Conservation (phyloP, 2,113 vertebrate species). For the Pipa parva region DNA sequence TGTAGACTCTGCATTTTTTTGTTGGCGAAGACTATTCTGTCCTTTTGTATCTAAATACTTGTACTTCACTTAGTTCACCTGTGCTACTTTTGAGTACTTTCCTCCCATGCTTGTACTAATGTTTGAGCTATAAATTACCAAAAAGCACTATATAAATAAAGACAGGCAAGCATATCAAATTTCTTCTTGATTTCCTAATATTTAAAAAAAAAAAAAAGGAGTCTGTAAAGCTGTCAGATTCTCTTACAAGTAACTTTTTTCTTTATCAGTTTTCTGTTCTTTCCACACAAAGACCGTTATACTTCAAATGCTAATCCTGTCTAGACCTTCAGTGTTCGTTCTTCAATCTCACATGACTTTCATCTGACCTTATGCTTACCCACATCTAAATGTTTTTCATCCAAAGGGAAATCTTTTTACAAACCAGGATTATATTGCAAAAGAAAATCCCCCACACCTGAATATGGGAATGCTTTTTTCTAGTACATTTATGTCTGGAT, state of each 20-base stretch:
- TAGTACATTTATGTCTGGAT: too few relatives aligned
- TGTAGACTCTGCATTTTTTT: too few relatives aligned
- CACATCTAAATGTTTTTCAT: slow-evolving; percentile 33
- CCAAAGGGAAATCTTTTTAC: slow-evolving; percentile 29
- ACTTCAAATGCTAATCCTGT: slow-evolving; percentile 38
- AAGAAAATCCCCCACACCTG: too few relatives aligned
- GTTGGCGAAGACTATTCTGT: too few relatives aligned
- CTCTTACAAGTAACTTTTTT: slow-evolving; percentile 19
- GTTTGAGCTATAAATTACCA: too few relatives aligned
- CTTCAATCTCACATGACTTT: slow-evolving; percentile 37
- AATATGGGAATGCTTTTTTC: background rate
- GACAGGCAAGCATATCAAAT: too few relatives aligned
- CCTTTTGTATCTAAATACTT: too few relatives aligned
- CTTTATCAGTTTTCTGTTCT: slow-evolving; percentile 32
- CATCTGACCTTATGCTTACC: slow-evolving; percentile 40
- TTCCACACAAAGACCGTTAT: slow-evolving; percentile 22
- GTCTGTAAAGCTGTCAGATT: slow-evolving; percentile 12
- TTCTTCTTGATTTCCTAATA: too few relatives aligned
- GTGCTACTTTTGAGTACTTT: too few relatives aligned
- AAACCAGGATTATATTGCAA: slow-evolving; percentile 27
- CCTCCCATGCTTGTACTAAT: too few relatives aligned
- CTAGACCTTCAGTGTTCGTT: slow-evolving; percentile 28
- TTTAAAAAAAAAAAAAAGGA: background rate
- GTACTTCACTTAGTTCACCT: too few relatives aligned
- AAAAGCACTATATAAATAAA: too few relatives aligned